These are phyloP conservation scores for Campoletis raptor DNA, from an alignment of 2,888 invertebrate genomes.

Conservation along the genomic window DNA sequence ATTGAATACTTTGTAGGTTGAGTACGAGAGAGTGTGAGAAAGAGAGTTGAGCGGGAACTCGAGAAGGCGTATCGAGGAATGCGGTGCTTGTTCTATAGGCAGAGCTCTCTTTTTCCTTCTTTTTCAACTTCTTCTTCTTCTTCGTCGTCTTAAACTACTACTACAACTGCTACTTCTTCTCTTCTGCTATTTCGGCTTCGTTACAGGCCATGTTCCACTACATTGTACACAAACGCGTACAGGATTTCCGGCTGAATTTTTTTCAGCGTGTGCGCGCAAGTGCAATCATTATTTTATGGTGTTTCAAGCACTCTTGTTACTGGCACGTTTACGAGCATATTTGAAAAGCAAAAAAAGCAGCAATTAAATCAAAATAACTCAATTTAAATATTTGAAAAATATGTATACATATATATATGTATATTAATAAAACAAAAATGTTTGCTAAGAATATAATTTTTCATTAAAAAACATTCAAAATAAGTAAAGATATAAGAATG, in stretches of 20 bases:
- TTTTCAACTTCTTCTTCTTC: slow-evolving; percentile 28
- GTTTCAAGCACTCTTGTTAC: slow-evolving; percentile 13
- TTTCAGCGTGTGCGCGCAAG: slow-evolving; percentile 28
- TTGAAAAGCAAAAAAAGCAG: neutral
- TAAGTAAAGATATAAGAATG: no score
- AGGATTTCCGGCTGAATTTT: slow-evolving; percentile 47
- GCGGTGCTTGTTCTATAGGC: slow-evolving; percentile 67
- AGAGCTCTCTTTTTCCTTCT: slow-evolving; percentile 51
- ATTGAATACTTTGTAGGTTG: neutral
- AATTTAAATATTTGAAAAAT: neutral
- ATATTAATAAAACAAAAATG: neutral
- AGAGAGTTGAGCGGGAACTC: slow-evolving; percentile 53
- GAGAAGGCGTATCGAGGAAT: slow-evolving; percentile 65
- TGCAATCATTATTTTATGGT: neutral
- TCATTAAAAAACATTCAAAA: no score
- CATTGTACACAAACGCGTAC: slow-evolving; percentile 42
- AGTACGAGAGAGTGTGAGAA: slow-evolving; percentile 18
- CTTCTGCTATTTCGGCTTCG: slow-evolving; percentile 11
- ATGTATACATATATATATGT: neutral
- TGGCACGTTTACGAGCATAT: neutral
- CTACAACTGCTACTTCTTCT: neutral
- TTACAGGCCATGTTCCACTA: slow-evolving; percentile 43
- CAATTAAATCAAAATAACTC: neutral
- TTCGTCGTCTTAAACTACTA: neutral
- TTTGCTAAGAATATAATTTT: neutral